Evolutionary conservation across 2,113 vertebrate genomes (phyloP).

Genomic region (Orthonyx spaldingii): DNA sequence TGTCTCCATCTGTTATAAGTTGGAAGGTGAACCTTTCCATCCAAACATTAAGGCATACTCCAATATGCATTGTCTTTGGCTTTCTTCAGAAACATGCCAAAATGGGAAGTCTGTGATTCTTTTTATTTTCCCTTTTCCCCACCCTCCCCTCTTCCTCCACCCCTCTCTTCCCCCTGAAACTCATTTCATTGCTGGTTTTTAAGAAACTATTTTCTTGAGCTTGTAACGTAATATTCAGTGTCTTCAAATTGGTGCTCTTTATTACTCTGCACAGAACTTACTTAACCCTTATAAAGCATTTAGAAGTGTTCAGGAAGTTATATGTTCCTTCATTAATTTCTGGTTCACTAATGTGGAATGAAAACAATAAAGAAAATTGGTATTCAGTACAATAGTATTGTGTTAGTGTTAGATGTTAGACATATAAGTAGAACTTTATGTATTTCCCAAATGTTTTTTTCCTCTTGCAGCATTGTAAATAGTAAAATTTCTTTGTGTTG

Average conservation of each 20-base stretch:
- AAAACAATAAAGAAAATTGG: not conserved
- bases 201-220: not conserved
- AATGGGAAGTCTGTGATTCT: not conserved
- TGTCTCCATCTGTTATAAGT: not conserved
- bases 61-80: not conserved
- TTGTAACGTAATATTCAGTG: not conserved
- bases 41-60: not conserved
- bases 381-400: not conserved
- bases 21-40: constrained; percentile 6
- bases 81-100: not conserved
- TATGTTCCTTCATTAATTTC: not conserved
- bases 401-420: not conserved
- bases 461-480: not conserved
- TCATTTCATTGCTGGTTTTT: not conserved
- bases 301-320: not conserved
- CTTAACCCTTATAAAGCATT: not conserved
- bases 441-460: not conserved
- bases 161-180: not conserved
- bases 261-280: not conserved
- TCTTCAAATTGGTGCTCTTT: not conserved
- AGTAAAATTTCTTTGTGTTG: not conserved
- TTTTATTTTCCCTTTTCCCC: too few species aligned
- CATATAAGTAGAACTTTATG: not conserved
- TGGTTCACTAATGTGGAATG: not conserved
- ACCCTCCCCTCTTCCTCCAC: too few species aligned